Base-by-base conservation (phyloP, 2,888 invertebrate species). In the Eupeodes latifasciatus region DNA sequence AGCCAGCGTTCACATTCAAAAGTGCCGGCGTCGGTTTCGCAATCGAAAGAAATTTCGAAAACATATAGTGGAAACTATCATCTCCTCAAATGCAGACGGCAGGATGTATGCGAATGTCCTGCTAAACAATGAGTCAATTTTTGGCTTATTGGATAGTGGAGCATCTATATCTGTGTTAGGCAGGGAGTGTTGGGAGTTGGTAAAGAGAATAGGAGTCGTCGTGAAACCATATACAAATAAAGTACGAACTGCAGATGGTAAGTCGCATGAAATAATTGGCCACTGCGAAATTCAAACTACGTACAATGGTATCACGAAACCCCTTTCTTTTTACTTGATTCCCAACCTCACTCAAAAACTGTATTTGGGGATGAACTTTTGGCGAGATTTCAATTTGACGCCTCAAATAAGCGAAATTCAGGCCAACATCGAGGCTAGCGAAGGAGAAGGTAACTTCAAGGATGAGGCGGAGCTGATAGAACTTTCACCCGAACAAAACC, bases 281-380 rank as follows among this genome's bases (percentile, higher is more conserved):
- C 4, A n/a, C 2, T 62, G 62, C 14, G 14, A 59, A 0, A 59
- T 59, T 2, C 6, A 36, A 7, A 36, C 36, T 6, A 36, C 5
- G 7, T 36, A 36, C 7, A 36, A 36, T 40, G 40, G 40, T n/a
- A 62, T 40, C 1, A 34, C 40, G 0, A 62, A 62, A 40, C 9
- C 0, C 7, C n/a, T 62, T 16, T n/a, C 36, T 16, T 62, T 62
- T 40, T 62, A 62, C 1, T 7, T 40, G 40, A 62, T 62, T 34
- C 61, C 61, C 14, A 62, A 62, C 40, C 16, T 62, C 4, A 40
- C 61, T 40, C 61, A 62, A 16, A 62, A 6, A 62, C n/a, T 62
- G 5, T 62, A 40, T 11, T 36, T 59, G 6, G 59, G 59, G 3
- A 59, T 59, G 59, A 61, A 61, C 36, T 57, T 57, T 19, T 34